Percentiles rank a stretch among this genome's conserved stretches.
phyloP scores from a whole-genome alignment of 2,113 vertebrate genomes.

The Propithecus coquereli region DNA sequence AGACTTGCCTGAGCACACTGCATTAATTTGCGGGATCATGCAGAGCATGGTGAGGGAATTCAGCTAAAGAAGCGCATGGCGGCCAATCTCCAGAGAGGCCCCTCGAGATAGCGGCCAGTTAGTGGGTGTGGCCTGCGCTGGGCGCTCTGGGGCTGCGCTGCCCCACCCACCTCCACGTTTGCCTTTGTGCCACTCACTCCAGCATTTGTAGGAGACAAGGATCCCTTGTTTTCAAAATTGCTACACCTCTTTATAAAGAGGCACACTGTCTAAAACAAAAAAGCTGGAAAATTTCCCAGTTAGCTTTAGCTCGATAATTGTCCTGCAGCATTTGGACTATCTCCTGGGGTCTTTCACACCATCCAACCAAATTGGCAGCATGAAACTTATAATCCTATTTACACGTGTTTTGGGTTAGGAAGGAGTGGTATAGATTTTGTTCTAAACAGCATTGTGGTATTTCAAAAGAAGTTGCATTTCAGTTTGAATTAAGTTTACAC shows the following conservation, averaged over 20 bases:
- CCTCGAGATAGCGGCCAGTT: accelerated
- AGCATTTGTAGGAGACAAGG: background rate
- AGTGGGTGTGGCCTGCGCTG: background rate
- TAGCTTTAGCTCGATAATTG: background rate
- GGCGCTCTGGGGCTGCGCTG: accelerated
- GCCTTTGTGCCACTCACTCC: accelerated
- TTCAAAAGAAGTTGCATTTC: slow-evolving; percentile 28
- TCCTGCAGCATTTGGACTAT: accelerated
- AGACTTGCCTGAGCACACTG: accelerated
- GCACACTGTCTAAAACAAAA: accelerated
- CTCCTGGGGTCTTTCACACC: background rate
- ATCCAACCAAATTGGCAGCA: background rate
- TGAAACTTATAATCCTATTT: background rate
- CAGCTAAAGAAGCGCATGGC: too few relatives aligned
- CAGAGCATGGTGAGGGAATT: too few relatives aligned
- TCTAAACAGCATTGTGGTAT: background rate
- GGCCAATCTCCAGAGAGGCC: too few relatives aligned
- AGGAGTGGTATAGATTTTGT: background rate
- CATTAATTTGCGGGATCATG: accelerated
- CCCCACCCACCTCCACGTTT: accelerated
- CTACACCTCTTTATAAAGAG: background rate
- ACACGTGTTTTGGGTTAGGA: slow-evolving; percentile 49
- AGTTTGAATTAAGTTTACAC: slow-evolving; percentile 1
- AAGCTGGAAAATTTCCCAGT: background rate
- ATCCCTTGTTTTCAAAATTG: too few relatives aligned